Evolutionary conservation across 2,888 invertebrate genomes (phyloP).

Genomic region (Teleogryllus oceanicus): DNA sequence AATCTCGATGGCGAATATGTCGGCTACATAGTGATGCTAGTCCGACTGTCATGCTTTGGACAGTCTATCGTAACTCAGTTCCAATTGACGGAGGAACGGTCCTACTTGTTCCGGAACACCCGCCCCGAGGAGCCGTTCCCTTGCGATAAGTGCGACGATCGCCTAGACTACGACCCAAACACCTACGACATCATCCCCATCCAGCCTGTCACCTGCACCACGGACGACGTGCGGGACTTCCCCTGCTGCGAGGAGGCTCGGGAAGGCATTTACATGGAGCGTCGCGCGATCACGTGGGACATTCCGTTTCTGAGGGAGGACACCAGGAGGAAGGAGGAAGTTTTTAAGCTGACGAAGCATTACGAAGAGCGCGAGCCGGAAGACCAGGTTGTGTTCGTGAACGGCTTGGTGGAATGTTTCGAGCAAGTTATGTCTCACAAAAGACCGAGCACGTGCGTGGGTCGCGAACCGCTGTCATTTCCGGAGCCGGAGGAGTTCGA

Average conservation of each 20-base stretch:
- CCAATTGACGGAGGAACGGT: conserved; percentile 42
- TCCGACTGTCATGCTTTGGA: conserved; percentile 64
- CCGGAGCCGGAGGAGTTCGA: neutral
- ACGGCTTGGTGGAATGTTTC: no score
- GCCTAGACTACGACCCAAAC: neutral
- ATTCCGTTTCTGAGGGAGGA: no score
- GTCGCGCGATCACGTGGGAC: neutral
- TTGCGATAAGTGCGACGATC: neutral
- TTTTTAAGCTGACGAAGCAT: no score
- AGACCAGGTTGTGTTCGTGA: no score
- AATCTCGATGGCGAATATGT: conserved; percentile 50
- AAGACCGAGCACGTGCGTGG: neutral
- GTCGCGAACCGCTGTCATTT: neutral
- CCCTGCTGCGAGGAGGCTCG: neutral
- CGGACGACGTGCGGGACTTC: neutral
- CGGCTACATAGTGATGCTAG: conserved; percentile 59
- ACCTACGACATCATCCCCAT: neutral
- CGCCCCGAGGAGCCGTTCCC: neutral
- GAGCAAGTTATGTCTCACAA: neutral
- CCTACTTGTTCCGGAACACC: neutral
- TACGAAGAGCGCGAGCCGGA: no score
- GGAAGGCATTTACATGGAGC: neutral
- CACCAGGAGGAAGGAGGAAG: no score
- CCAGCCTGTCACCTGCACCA: neutral
- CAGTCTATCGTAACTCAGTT: conserved; percentile 64